These are phyloP conservation scores for Amphiprion clarkii DNA, from an alignment of 2,797 vertebrate genomes.

Conservation along the genomic window DNA sequence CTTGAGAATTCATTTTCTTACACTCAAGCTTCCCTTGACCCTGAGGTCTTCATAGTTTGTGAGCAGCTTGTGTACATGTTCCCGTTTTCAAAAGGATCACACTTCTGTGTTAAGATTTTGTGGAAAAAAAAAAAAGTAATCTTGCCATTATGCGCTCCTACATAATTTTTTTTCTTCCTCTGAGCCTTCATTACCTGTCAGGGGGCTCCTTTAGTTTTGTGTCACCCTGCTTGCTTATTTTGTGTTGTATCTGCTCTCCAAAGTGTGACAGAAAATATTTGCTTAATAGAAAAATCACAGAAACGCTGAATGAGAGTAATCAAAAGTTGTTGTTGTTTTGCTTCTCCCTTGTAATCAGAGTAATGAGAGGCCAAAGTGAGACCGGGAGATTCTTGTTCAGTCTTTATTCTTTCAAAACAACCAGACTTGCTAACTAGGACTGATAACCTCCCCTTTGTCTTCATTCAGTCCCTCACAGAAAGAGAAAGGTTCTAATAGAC, in stretches of 20 bases:
- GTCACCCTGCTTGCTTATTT: constrained; percentile 4
- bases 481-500: constrained; percentile 1
- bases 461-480: constrained; percentile 20
- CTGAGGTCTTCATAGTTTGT: constrained; percentile 87
- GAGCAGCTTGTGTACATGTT: constrained; percentile 85
- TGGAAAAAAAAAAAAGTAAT: constrained; percentile 3
- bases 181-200: constrained; percentile 16
- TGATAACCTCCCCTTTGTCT: constrained; percentile 3
- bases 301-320: constrained; percentile 37
- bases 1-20: constrained; percentile 90
- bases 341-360: constrained; percentile 25
- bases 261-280: constrained; percentile 52
- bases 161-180: constrained; percentile 22
- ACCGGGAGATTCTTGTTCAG: constrained; percentile 14
- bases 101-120: constrained; percentile 37
- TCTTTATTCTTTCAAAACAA: constrained; percentile 33
- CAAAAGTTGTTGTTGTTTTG: constrained; percentile 7
- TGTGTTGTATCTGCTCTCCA: constrained; percentile 12
- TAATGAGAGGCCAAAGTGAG: constrained; percentile 23
- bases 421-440: constrained; percentile 18
- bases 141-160: constrained; percentile 19
- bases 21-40: constrained; percentile 90
- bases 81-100: constrained; percentile 69
- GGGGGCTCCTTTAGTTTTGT: background rate
- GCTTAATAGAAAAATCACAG: constrained; percentile 51